Evolutionary conservation across 1,140 invertebrate species (phyloP).

Genomic region (Drosophila bifasciata): DNA sequence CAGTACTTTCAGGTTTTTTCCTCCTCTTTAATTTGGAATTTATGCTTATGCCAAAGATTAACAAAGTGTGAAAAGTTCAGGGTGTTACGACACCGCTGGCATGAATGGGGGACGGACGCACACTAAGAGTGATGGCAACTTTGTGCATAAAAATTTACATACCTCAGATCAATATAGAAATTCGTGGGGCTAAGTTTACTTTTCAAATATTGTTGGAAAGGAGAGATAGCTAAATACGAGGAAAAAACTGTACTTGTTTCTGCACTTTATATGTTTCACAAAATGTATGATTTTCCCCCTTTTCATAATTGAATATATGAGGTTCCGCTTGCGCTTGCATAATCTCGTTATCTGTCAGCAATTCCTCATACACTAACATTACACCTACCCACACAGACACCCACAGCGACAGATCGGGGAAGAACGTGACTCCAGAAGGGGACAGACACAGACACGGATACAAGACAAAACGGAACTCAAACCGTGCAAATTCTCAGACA

Average conservation of each 20-base stretch:
- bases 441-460: slow-evolving; percentile 41
- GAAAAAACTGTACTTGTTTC: too few species aligned
- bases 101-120: slow-evolving; percentile 24
- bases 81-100: slow-evolving; percentile 28
- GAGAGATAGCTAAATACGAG: too few species aligned
- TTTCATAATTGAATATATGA: background rate
- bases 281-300: background rate
- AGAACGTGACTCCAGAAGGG: slow-evolving; percentile 61
- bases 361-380: slow-evolving; percentile 43
- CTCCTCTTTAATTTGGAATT: slow-evolving; percentile 7
- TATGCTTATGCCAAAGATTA: slow-evolving; percentile 60
- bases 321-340: slow-evolving; percentile 22
- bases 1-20: slow-evolving; percentile 37
- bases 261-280: background rate
- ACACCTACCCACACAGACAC: slow-evolving; percentile 24
- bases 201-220: too few species aligned
- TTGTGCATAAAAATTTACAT: background rate
- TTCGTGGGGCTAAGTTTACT: background rate
- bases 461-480: slow-evolving; percentile 28
- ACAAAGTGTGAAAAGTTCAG: slow-evolving; percentile 77
- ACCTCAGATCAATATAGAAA: too few species aligned
- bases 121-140: slow-evolving; percentile 6
- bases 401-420: slow-evolving; percentile 20
- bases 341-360: slow-evolving; percentile 28
- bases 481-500: slow-evolving; percentile 52